Evolutionary conservation across 2,113 vertebrate genomes (phyloP), one percentile per base, ranked within the genome.

Genomic region (Labeo rohita): DNA sequence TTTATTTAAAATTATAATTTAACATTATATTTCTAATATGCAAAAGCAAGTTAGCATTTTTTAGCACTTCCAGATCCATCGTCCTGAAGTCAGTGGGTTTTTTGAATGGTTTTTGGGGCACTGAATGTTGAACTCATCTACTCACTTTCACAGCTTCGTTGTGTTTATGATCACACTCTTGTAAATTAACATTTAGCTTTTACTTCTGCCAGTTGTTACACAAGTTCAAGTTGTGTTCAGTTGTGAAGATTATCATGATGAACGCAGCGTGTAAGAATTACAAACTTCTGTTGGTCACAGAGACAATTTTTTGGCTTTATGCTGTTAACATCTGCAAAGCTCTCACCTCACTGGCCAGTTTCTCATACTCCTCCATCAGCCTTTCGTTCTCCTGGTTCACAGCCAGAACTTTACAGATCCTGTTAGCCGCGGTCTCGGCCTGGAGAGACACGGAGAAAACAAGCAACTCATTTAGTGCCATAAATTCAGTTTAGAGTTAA

Each of bases 351-450:
- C 89, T 90, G 87, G 89, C 89, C 83, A 90, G 79, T 61, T 90
- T 90, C 89, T 90, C 89, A 84, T 90, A 90, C 85, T 90, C 89
- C 49, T 90, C 89, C 89, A 90, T 90, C 79, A 90, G 89, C n/a
- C 87, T 59, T 75, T 90, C 87, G 61, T 90, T 90, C 89, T 90
- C 89, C 85, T 90, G 89, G 80, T 90, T 90, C 39, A 90, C 89
- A 43, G 89, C 89, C 85, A 90, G 83, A 75, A 90, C 89, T 21
- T 90, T 90, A 59, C 89, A 90, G 86, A 90, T 90, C 80, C 89
- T 87, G 83, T 90, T 90, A 52, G 87, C 89, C 11, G 89, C 89
- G 18, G 89, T 90, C 70, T 90, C 89, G 68, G 87, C 87, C 89
- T 90, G 72, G 23, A 77, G 63, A 56, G 15, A 49, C 3, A 75